A percentile compares a stretch with the other conserved stretches of the same genome.
These are phyloP conservation scores for Amazona vittata DNA, from an alignment of 2,113 vertebrate genomes.

Conservation along the genomic window DNA sequence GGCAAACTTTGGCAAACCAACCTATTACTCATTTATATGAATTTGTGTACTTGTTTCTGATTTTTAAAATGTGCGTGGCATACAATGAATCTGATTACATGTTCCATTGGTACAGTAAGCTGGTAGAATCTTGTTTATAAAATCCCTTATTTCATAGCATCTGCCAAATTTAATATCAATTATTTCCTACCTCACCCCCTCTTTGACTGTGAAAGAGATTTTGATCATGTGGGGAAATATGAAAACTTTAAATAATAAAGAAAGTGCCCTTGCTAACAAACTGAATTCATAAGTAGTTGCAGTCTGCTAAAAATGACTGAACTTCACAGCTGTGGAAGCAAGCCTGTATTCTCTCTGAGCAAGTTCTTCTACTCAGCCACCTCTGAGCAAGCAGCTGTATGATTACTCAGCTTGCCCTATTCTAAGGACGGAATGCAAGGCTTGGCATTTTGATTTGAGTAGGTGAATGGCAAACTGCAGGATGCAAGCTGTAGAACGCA, in stretches of 20 bases:
- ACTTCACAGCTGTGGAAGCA: slow-evolving; percentile 45
- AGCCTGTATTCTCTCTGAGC: neutral
- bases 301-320: neutral
- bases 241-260: neutral
- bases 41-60: slow-evolving; percentile 12
- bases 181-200: slow-evolving; percentile 9
- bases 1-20: neutral
- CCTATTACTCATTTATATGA: neutral
- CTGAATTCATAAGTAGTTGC: neutral
- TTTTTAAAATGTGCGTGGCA: neutral
- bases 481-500: neutral
- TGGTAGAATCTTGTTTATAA: slow-evolving; percentile 20
- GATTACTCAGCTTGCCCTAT: slow-evolving; percentile 22
- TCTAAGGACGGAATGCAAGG: neutral
- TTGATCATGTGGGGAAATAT: neutral
- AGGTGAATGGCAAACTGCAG: neutral
- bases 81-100: slow-evolving; percentile 24
- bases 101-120: neutral
- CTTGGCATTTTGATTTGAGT: slow-evolving; percentile 11
- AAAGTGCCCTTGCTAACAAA: neutral
- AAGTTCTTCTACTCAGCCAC: neutral
- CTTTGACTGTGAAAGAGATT: neutral
- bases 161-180: slow-evolving; percentile 39
- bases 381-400: slow-evolving; percentile 45
- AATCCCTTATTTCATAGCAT: neutral